Evolutionary conservation across 2,797 vertebrate species (phyloP).

Genomic region (Hyperoplus immaculatus): DNA sequence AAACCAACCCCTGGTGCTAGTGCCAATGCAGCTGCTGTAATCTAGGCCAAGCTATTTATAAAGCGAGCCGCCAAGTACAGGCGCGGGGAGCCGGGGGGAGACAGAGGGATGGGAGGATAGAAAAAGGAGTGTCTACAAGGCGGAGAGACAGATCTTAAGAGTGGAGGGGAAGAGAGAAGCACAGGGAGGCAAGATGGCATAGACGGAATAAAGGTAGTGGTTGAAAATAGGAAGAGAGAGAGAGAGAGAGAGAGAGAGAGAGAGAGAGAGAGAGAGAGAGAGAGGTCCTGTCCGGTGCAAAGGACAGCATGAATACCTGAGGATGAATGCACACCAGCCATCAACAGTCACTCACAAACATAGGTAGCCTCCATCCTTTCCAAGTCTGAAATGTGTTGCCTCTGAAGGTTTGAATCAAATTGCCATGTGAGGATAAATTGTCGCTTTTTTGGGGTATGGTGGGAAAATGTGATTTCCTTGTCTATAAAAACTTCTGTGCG

Average conservation of each 20-base stretch:
- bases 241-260: conserved; percentile 19
- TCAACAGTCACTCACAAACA: conserved; percentile 39
- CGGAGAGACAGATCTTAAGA: conserved; percentile 64
- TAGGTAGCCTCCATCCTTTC: conserved; percentile 1
- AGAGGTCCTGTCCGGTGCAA: conserved; percentile 36
- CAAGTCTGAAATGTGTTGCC: conserved; percentile 15
- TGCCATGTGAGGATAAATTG: conserved; percentile 9
- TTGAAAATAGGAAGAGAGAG: too few relatives aligned
- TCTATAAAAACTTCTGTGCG: not conserved
- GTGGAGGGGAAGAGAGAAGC: conserved; percentile 53
- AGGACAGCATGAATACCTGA: conserved; percentile 36
- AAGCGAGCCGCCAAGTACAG: conserved; percentile 78
- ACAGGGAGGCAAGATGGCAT: conserved; percentile 33
- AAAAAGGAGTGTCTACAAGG: conserved; percentile 73
- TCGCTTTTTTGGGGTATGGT: conserved; percentile 13
- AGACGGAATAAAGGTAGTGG: conserved; percentile 36
- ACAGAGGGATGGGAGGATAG: conserved; percentile 72
- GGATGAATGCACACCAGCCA: conserved; percentile 25
- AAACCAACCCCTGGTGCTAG: conserved; percentile 77
- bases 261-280: conserved; percentile 17
- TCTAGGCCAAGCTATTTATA: conserved; percentile 91
- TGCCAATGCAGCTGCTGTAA: conserved; percentile 86
- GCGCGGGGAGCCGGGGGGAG: conserved; percentile 70
- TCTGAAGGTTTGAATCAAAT: conserved; percentile 22
- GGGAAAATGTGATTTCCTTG: too few relatives aligned